Base-by-base conservation (phyloP, 2,888 invertebrate genomes). In the Apotomis betuletana region DNA sequence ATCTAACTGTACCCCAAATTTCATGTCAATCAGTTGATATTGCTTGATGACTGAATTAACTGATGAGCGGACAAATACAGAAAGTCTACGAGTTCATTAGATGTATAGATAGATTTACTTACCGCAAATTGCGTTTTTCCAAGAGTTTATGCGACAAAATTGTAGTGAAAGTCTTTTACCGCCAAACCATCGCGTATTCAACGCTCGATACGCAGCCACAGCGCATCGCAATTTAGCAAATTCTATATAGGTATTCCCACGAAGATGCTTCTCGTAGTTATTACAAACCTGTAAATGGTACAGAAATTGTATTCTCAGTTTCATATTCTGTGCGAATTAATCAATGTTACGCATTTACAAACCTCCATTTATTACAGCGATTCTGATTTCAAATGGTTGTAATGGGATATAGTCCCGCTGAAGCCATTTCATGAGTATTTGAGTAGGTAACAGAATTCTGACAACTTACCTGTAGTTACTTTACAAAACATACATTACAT, bases 71-170 rank as follows among this genome's bases (percentile, higher is more conserved):
- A 49, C 49, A 41, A 41, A 41, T 41, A 41, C 41, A 41, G 41
- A 41, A 6, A 41, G 41, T 41, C 41, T 41, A 41, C 5, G 41
- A 6, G 5, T 41, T 41, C 6, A 41, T 41, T 41, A 41, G 5
- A 41, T 41, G 6, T 6, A 41, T 0, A 6, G 5, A 41, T 41
- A 41, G 41, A n/a, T 38, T 55, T 27, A 68, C 78, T 54, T 80
- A 95, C 98, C 98, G 94, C 99, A 99, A 83, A 98, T 95, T 46
- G 98, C 98, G 79, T 95, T 94, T 82, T 96, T 96, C 98, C 98
- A 99, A 0, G 96, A 96, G 12, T 91, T 90, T 46, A 98, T 94
- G 61, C 94, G 94, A 73, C 96, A 96, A 89, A 98, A 98, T 82
- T 97, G 96, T 74, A 97, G 95, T 70, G 96, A 96, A 0, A 99